These are phyloP conservation scores for Zaprionus tsacasi DNA, from an alignment of 1,140 invertebrate species.

Conservation along the genomic window DNA sequence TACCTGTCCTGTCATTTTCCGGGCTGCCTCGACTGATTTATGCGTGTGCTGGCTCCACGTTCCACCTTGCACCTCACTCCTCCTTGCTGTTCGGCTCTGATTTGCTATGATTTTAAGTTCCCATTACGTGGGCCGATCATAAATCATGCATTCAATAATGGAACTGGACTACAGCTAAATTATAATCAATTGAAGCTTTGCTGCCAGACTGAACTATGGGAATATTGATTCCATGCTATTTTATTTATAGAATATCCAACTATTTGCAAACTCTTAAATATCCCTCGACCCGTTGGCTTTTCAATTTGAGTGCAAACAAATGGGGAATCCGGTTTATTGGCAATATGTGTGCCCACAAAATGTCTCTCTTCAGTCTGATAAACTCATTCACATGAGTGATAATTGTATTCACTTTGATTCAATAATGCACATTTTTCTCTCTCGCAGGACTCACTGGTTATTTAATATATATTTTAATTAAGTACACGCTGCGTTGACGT, in stretches of 20 bases:
- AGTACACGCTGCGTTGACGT: conserved; percentile 62
- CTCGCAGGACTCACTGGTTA: conserved; percentile 14
- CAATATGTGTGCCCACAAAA: conserved; percentile 15
- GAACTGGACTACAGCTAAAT: conserved; percentile 55
- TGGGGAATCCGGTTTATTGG: conserved; percentile 4
- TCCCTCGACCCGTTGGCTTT: neutral
- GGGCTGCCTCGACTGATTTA: conserved; percentile 60
- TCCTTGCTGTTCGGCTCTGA: too few species aligned
- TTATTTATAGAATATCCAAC: too few species aligned
- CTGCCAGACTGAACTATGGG: too few species aligned
- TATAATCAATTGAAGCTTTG: conserved; percentile 60
- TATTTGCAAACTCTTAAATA: neutral
- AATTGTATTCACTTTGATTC: conserved; percentile 57
- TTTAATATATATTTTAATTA: conserved; percentile 76
- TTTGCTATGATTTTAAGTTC: conserved; percentile 61
- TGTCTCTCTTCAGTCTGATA: conserved; percentile 8
- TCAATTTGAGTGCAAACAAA: neutral
- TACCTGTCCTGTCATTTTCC: conserved; percentile 74
- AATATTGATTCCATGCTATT: too few species aligned
- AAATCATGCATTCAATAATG: conserved; percentile 61
- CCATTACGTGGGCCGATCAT: conserved; percentile 58
- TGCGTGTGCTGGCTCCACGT: conserved; percentile 30
- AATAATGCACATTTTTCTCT: conserved; percentile 30
- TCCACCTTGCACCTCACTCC: too few species aligned
- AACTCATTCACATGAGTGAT: conserved; percentile 25